These are phyloP conservation scores for Pollenia griseotomentosa DNA, from an alignment of 2,888 invertebrate species.

Conservation along the genomic window DNA sequence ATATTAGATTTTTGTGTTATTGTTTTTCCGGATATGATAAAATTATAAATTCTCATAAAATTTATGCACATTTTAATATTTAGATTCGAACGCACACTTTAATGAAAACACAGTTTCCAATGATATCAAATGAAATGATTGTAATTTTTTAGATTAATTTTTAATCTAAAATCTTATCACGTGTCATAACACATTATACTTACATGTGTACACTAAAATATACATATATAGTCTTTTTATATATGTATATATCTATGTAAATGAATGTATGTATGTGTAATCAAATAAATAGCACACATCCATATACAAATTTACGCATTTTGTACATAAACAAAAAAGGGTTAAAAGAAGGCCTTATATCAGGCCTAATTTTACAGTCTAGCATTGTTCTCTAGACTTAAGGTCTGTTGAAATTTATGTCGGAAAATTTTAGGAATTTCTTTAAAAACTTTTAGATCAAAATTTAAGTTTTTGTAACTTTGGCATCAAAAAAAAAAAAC, in stretches of 20 bases:
- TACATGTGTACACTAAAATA: neutral
- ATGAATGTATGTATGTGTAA: neutral
- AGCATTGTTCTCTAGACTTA: no score
- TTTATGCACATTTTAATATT: conserved; percentile 56
- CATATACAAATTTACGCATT: neutral
- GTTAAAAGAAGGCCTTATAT: no score
- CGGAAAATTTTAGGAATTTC: no score
- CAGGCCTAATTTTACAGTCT: no score
- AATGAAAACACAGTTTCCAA: conserved; percentile 19
- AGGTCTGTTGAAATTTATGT: no score
- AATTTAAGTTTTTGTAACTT: no score
- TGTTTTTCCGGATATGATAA: conserved; percentile 40
- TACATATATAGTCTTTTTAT: neutral
- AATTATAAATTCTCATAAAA: conserved; percentile 56
- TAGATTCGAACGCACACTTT: conserved; percentile 11
- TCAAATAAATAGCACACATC: neutral
- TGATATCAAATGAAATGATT: conserved; percentile 31
- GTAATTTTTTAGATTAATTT: conserved; percentile 56
- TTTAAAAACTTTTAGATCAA: no score
- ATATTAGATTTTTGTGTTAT: conserved; percentile 15
- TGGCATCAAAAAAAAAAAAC: no score
- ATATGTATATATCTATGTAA: neutral
- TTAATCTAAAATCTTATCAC: conserved; percentile 69
- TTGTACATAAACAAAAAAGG: neutral
- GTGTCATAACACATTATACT: conserved; percentile 61